Evolutionary conservation across 1,140 invertebrate genomes (phyloP).

Genomic region (Drosophila neocordata): DNA sequence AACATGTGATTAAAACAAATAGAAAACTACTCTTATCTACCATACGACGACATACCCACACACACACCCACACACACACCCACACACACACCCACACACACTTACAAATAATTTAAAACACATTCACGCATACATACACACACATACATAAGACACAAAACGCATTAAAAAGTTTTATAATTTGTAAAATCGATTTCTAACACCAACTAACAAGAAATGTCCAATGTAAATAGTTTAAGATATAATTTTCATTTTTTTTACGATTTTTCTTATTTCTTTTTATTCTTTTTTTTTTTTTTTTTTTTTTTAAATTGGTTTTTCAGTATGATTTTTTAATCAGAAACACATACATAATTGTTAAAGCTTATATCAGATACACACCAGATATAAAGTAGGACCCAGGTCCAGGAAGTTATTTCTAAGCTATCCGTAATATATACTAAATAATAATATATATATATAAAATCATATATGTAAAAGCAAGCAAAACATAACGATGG

Average conservation of each 20-base stretch:
- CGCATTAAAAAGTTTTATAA: not conserved
- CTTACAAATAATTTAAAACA: conserved; percentile 55
- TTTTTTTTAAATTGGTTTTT: conserved; percentile 41
- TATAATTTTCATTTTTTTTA: conserved; percentile 14
- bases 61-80: conserved; percentile 27
- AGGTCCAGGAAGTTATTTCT: conserved; percentile 37
- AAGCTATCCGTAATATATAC: conserved; percentile 44
- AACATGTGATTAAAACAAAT: conserved; percentile 74
- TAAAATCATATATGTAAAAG: conserved; percentile 34
- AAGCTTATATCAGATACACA: conserved; percentile 59
- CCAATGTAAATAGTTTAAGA: conserved; percentile 75
- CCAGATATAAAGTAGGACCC: conserved; percentile 29
- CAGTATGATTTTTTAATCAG: conserved; percentile 43
- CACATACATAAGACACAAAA: conserved; percentile 1
- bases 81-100: conserved; percentile 3
- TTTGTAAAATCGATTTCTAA: conserved; percentile 19
- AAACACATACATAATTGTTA: conserved; percentile 63
- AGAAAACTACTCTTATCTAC: conserved; percentile 53
- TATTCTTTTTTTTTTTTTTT: conserved; percentile 13
- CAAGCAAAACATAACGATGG: conserved; percentile 59
- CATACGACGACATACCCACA: conserved; percentile 27
- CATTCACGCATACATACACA: conserved; percentile 8
- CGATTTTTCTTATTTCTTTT: conserved; percentile 42
- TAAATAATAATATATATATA: conserved; percentile 39
- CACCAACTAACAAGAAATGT: conserved; percentile 40